A percentile compares a stretch with the other conserved stretches of the same genome.
phyloP scores from a whole-genome alignment of 2,888 invertebrate species.

The Leptarthrus brevirostris region DNA sequence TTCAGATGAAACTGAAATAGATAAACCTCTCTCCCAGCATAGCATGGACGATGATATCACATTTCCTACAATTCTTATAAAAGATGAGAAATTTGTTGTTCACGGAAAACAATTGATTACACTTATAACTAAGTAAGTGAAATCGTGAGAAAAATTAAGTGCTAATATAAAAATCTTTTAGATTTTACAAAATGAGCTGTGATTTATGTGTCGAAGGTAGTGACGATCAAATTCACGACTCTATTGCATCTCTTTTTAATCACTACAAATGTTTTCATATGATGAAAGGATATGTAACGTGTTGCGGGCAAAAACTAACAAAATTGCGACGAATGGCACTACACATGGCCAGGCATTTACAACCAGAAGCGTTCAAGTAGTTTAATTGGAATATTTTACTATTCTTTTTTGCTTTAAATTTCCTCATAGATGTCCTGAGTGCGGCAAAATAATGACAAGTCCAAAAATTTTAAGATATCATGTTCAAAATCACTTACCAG shows the following conservation, averaged over 20 bases:
- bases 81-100: slow-evolving; percentile 53
- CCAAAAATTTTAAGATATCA: slow-evolving; percentile 56
- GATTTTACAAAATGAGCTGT: slow-evolving; percentile 55
- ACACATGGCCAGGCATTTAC: slow-evolving; percentile 56
- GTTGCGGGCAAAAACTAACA: slow-evolving; percentile 55
- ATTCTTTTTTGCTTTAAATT: background rate
- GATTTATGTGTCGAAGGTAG: slow-evolving; percentile 49
- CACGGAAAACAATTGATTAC: slow-evolving; percentile 52
- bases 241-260: slow-evolving; percentile 48
- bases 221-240: slow-evolving; percentile 39
- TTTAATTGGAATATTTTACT: background rate
- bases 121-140: slow-evolving; percentile 52
- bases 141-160: background rate
- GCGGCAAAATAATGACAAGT: slow-evolving; percentile 55
- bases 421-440: slow-evolving; percentile 53
- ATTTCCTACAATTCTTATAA: slow-evolving; percentile 54
- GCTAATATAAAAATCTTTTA: background rate
- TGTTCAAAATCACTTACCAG: slow-evolving; percentile 57
- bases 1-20: slow-evolving; percentile 1
- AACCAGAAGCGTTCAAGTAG: slow-evolving; percentile 56
- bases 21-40: background rate
- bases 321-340: slow-evolving; percentile 54
- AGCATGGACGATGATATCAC: background rate
- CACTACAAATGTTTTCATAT: slow-evolving; percentile 55
- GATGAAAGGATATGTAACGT: slow-evolving; percentile 55